Base-by-base conservation (phyloP, 2,797 vertebrate genomes). In the Pyrocephalus nanus region DNA sequence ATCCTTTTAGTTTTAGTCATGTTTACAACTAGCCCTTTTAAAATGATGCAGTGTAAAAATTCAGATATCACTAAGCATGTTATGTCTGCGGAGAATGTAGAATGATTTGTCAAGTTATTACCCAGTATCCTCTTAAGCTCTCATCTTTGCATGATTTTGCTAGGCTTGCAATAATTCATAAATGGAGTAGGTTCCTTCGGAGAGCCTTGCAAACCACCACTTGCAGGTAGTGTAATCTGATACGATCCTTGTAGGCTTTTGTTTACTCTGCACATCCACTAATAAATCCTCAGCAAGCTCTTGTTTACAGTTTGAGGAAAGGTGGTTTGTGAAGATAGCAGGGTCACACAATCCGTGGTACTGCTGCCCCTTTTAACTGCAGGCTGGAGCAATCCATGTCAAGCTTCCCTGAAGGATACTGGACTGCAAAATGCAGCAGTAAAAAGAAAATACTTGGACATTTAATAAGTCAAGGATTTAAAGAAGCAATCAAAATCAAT, bases 221-320 rank as follows among this genome's bases (percentile, higher is more conserved):
- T 91, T 15, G 9, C 75, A 94, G 88, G 81, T 95, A 92, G n/a
- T 73, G 86, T 90, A 95, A 96, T 82, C 87, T 88, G 75, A 75
- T 57, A 82, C 8, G 1, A 66, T 80, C 69, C 65, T 82, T 62
- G 51, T 67, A 91, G 85, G 81, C 65, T 90, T 95, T 96, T 90
- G 87, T 95, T 96, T 97, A 94, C 85, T 62, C 78, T 93, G 71
- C 54, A 61, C 76, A 71, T 83, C 86, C 85, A 87, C 92, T 80
- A 93, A 94, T 95, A 96, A 96, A 95, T 96, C 89, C 91, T 81
- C 62, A 58, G 51, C 74, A 89, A 96, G 82, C 88, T 74, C 87
- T 92, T 96, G 91, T 96, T 96, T 95, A 96, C 76, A 92, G 36
- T 93, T 91, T n/a, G 76, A 92, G 61, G 61, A 95, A 94, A 91